A percentile compares a stretch with the other conserved stretches of the same genome.
phyloP scores from a whole-genome alignment of 1,140 invertebrate species.

The Bombus huntii region DNA sequence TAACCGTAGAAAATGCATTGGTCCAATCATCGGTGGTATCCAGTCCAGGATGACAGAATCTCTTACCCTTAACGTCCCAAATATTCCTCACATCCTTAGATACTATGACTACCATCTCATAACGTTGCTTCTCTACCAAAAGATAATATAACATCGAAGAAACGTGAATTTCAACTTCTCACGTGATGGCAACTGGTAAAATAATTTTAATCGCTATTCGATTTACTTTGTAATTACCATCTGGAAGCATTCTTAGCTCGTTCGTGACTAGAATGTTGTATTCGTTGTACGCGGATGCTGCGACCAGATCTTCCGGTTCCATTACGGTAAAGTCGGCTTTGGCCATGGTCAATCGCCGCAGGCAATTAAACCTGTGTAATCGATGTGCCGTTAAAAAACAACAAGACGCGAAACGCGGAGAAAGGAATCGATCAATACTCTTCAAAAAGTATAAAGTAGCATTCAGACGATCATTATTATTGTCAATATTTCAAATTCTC shows the following conservation, averaged over 20 bases:
- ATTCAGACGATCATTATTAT: no score
- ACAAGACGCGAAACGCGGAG: background rate
- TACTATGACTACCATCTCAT: conserved; percentile 88
- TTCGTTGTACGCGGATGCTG: conserved; percentile 86
- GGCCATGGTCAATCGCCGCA: conserved; percentile 87
- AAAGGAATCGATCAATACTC: background rate
- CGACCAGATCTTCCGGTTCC: conserved; percentile 91
- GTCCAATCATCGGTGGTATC: conserved; percentile 87
- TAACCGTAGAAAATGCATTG: conserved; percentile 86
- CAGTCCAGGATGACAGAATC: conserved; percentile 90
- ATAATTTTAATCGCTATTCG: background rate
- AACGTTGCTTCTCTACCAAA: conserved; percentile 84
- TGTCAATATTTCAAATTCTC: no score
- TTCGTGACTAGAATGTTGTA: conserved; percentile 87
- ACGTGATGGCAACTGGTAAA: background rate
- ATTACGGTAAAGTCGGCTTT: conserved; percentile 92
- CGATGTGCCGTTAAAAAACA: conserved; percentile 45
- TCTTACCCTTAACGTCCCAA: conserved; percentile 86
- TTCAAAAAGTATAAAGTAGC: background rate
- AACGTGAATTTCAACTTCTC: background rate
- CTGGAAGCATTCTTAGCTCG: conserved; percentile 83
- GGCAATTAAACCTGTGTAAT: conserved; percentile 87
- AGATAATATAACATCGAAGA: conserved; percentile 35
- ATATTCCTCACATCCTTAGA: conserved; percentile 84
- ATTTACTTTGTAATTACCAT: conserved; percentile 53